Evolutionary conservation across 2,797 vertebrate species (phyloP), one percentile per base, ranked within the genome.

Genomic region (Sebastes variabilis): DNA sequence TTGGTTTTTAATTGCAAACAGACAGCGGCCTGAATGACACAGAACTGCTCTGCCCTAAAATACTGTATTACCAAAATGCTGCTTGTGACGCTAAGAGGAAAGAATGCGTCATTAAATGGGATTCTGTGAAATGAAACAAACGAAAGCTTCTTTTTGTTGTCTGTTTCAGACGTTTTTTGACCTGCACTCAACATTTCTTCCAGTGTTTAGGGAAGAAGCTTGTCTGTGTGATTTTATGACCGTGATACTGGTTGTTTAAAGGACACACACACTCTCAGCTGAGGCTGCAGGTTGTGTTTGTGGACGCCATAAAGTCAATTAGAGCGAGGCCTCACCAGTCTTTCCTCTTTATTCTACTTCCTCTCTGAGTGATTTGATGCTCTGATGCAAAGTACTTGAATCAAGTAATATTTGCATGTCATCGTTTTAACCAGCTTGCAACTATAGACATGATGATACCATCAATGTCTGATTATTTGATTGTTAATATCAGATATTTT

Each of bases 261-360:
- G 62, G 82, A 76, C 79, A 79, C 64, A 73, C 65, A 75, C 72
- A 55, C 72, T 52, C 79, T 70, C 61, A 59, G 80, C 75, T 74
- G 55, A 81, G 75, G 85, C 59, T 74, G 75, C 70, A 73, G 75
- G 73, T 82, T 80, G 83, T 87, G 83, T 89, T 90, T 91, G 79
- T 59, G 20, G 56, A 66, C 66, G 80, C 77, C 77, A 59, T 89
- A 90, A 92, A 93, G 75, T 81, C 86, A 84, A 87, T 90, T 82
- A 89, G 72, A 79, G 77, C 32, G 3, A 79, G 52, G 81, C 76
- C 68, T 56, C 38, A 55, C 36, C 62, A 13, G 24, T 24, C 54
- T 42, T 49, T 71, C 54, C 77, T 60, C 55, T 87, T 88, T 71
- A 64, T 69, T 70, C 16, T 20, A 13, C 65, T 80, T 80, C 62